Evolutionary conservation across 2,113 vertebrate species (phyloP), one percentile per base, ranked within the genome.

Genomic region (Carollia perspicillata): DNA sequence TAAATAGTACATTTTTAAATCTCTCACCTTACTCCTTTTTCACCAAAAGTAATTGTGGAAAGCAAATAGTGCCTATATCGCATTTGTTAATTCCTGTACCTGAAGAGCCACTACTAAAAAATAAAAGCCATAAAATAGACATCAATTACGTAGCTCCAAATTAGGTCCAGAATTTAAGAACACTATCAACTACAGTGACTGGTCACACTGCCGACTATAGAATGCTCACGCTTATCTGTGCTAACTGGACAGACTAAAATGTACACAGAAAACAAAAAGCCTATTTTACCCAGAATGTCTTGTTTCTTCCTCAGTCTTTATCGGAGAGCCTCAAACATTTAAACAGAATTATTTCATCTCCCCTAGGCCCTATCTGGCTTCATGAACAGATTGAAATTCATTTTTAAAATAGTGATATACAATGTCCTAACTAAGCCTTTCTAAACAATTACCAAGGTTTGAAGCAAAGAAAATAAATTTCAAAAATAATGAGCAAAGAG

Each of bases 111-210:
- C 44, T 26, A 75, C 71, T 80, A 88, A 71, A 88, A 96, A 81
- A 40, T n/a, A 93, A 93, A 96, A 89, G 12, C 28, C 84, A 72
- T 20, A 90, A 74, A 81, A 83, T 49, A 72, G 35, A 83, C n/a
- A 74, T 47, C 37, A 74, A 42, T 8, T 90, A 35, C 94, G 55
- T 3, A 84, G 37, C 44, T 81, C 53, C 53, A 55, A 55, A 55
- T 55, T 55, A 22, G 53, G 16, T 58, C 28, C n/a, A 94, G 49
- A 77, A 86, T 72, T 42, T 88, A 79, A 94, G 79, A 37, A 44
- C 58, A 60, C 11, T 60, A 28, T 28, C 58, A 28, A 28, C 58
- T 60, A 60, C 58, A 60, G 10, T 60, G 26, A 28, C 35, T 18
- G 66, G 37, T 30, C 37, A 66, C 40, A 68, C 40, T 7, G 26